Evolutionary conservation across 2,888 invertebrate species (phyloP), one percentile per base, ranked within the genome.

Genomic region (Alloplasta piceator): DNA sequence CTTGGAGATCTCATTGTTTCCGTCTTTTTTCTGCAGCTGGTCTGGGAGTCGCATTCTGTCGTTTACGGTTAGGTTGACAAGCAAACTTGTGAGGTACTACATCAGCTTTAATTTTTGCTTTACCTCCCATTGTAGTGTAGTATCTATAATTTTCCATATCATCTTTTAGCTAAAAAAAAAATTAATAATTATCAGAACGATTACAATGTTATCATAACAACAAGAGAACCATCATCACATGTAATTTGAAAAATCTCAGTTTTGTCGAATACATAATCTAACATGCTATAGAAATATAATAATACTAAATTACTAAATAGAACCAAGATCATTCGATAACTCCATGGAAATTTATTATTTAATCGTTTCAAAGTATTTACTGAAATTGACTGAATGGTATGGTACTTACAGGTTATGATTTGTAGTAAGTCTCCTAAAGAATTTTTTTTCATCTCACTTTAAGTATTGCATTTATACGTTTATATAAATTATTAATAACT

Each of bases 131-230:
- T 9, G 10, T 46, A 46, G 46, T 46, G n/a, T 46, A 46, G 4
- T 46, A 46, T 4, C 9, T 46, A 46, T 46, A 46, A 46, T 46
- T 46, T n/a, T 46, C 46, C 46, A 46, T 46, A 7, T 46, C 46
- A 1, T 46, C 46, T 46, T 46, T 5, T 9, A 46, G 46, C 10
- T 46, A n/a, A 46, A 46, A 46, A 6, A 10, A 46, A 43, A 46
- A n/a, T n/a, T 46, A 46, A 46, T 46, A 46, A 46, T 46, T 9
- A 46, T 46, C 46, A 46, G 46, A n/a, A n/a, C n/a, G n/a, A n/a
- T n/a, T n/a, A n/a, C n/a, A n/a, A n/a, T n/a, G n/a, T n/a, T n/a
- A n/a, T n/a, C n/a, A n/a, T n/a, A n/a, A n/a, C n/a, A n/a, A n/a
- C n/a, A n/a, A n/a, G n/a, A n/a, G n/a, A n/a, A n/a, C n/a, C n/a